phyloP scores from a whole-genome alignment of 2,888 invertebrate genomes.

The Leptarthrus brevirostris region DNA sequence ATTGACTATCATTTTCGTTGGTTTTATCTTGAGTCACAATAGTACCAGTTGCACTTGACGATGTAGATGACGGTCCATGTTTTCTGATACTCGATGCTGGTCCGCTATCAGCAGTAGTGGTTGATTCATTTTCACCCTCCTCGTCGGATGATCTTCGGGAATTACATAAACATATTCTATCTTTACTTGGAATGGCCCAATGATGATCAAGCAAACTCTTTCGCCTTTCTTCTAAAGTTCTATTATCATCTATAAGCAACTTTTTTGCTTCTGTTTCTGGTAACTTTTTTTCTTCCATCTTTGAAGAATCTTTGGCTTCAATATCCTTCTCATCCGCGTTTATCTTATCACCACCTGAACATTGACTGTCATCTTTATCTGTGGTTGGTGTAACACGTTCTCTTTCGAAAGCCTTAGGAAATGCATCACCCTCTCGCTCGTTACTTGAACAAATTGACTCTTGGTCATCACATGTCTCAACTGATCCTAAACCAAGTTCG shows the following conservation, averaged over 20 bases:
- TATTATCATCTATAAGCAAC: conserved; percentile 60
- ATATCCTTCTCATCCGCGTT: conserved; percentile 49
- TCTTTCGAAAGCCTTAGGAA: conserved; percentile 87
- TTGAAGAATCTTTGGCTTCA: conserved; percentile 66
- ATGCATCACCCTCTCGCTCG: conserved; percentile 79
- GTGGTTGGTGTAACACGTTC: conserved; percentile 84
- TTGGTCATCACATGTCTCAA: conserved; percentile 74
- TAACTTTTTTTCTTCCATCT: conserved; percentile 61
- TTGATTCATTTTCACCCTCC: conserved; percentile 60
- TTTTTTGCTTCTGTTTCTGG: conserved; percentile 20
- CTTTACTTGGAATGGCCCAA: conserved; percentile 90
- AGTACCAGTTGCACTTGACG: conserved; percentile 9
- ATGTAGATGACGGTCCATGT: background rate
- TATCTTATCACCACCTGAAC: conserved; percentile 57
- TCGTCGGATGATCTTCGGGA: conserved; percentile 68
- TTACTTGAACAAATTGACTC: conserved; percentile 78
- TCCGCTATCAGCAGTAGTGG: conserved; percentile 25
- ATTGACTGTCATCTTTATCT: conserved; percentile 62
- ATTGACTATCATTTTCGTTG: conserved; percentile 69
- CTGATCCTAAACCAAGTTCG: conserved; percentile 71
- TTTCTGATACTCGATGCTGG: background rate
- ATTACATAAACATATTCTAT: conserved; percentile 68
- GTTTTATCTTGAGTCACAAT: conserved; percentile 27
- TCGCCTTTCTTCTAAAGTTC: conserved; percentile 81
- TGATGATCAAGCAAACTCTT: conserved; percentile 88